Percentiles rank a stretch among this genome's conserved stretches.
Evolutionary conservation across 2,888 invertebrate species (phyloP).

Genomic region (Bhutanitis thaidina): DNA sequence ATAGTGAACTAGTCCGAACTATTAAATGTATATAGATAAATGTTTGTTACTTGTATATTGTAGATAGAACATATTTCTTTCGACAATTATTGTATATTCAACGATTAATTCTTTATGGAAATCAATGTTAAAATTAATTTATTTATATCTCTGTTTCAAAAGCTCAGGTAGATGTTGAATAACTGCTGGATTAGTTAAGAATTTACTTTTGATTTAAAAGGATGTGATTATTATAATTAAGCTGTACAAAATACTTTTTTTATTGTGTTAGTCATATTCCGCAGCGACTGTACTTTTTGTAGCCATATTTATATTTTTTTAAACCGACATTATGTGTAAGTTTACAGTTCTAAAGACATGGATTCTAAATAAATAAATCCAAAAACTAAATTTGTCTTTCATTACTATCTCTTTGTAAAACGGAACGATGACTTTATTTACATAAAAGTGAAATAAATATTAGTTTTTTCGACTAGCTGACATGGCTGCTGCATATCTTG

Average conservation of each 20-base stretch:
- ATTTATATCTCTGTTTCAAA: slow-evolving; percentile 62
- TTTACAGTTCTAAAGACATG: slow-evolving; percentile 74
- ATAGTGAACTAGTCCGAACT: slow-evolving; percentile 76
- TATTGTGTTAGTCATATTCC: slow-evolving; percentile 53
- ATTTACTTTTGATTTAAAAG: slow-evolving; percentile 32
- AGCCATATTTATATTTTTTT: slow-evolving; percentile 78
- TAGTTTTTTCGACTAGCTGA: too few relatives aligned
- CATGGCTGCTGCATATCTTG: too few relatives aligned
- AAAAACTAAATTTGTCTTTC: slow-evolving; percentile 41
- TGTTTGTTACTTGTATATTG: slow-evolving; percentile 80
- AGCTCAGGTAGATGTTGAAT: slow-evolving; percentile 62
- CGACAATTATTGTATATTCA: slow-evolving; percentile 70
- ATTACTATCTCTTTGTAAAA: slow-evolving; percentile 17
- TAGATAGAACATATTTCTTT: slow-evolving; percentile 78
- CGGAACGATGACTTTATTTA: too few relatives aligned
- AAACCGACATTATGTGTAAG: slow-evolving; percentile 69
- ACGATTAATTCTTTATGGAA: slow-evolving; percentile 63
- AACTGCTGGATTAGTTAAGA: slow-evolving; percentile 37
- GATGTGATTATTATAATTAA: slow-evolving; percentile 52
- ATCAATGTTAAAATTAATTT: slow-evolving; percentile 59
- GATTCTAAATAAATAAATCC: slow-evolving; percentile 78
- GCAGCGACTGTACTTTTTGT: slow-evolving; percentile 63
- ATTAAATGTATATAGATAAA: slow-evolving; percentile 77
- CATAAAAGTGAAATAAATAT: too few relatives aligned
- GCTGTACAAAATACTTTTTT: slow-evolving; percentile 51